Base-by-base conservation (phyloP, 2,888 invertebrate genomes). In the Ormyrus thymus region DNA sequence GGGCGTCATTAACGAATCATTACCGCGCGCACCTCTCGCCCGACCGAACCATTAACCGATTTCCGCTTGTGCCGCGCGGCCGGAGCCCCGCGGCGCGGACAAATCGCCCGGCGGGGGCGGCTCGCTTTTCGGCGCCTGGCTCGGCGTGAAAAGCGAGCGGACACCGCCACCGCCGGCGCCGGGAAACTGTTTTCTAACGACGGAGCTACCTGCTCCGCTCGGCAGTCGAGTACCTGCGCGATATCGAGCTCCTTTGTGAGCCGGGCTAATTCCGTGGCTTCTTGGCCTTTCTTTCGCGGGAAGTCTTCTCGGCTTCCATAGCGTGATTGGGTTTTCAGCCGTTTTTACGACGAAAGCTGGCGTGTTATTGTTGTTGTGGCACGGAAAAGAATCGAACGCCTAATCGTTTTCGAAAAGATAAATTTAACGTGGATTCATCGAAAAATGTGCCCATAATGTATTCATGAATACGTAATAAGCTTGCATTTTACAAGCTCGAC, bases 11-110 rank as follows among this genome's bases (percentile, higher is more conserved):
- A 87, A 85, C 83, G 84, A 87, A 87, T 88, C 88, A 86, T 88
- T 88, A 88, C 85, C 85, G 83, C 82, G 64, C 79, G 81, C 83
- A 81, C 81, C 82, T 83, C 84, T 29, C n/a, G 46, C 43, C 58
- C 46, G 88, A 89, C 89, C 88, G 88, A 89, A 87, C 87, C 86
- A 88, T 88, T 89, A 89, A 89, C 86, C 29, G 89, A 89, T 88
- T 89, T 87, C 86, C 86, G 87, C 88, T 88, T 87, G 89, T 87
- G 87, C 87, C 86, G 84, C 80, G 79, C 82, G 75, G 83, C 79
- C 84, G 87, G 85, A 87, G 88, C 89, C 89, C 89, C 84, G 89
- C 86, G 85, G 89, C 84, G 89, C 89, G 86, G 86, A 87, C 89
- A 88, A 89, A 89, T 89, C 89, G 88, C 86, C 86, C 84, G 55